Evolutionary conservation across 64 coral and sea anemone species (phyloP).

Genomic region (Astreopora myriophthalma): DNA sequence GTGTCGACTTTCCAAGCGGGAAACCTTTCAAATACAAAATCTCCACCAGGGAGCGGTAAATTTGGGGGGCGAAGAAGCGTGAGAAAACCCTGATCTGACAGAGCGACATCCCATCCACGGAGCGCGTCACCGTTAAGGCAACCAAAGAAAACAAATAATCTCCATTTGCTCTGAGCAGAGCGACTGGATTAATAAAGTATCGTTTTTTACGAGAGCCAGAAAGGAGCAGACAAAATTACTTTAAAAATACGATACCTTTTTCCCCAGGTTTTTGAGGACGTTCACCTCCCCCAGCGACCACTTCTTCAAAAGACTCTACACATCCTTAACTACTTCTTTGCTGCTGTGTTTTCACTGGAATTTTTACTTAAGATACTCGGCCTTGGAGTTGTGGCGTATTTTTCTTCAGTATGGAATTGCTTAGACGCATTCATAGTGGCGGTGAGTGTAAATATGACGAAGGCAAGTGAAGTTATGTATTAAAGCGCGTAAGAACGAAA

Average conservation of each 20-base stretch:
- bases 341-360: conserved; percentile 69
- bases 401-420: conserved; percentile 90
- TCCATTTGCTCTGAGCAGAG: too few relatives aligned
- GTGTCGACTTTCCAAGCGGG: too few relatives aligned
- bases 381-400: conserved; percentile 74
- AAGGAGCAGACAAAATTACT: background rate
- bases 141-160: too few relatives aligned
- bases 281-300: conserved; percentile 66
- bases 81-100: too few relatives aligned
- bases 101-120: too few relatives aligned
- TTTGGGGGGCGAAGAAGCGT: too few relatives aligned
- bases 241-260: background rate
- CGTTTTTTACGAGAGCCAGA: background rate
- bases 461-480: background rate
- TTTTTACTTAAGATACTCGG: conserved; percentile 81
- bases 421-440: conserved; percentile 80
- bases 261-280: conserved; percentile 86
- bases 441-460: conserved; percentile 19
- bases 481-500: too few relatives aligned
- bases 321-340: conserved; percentile 82
- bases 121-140: too few relatives aligned
- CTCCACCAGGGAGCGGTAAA: too few relatives aligned
- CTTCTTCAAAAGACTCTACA: conserved; percentile 47
- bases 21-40: too few relatives aligned
- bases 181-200: too few relatives aligned